Evolutionary conservation across 2,797 vertebrate genomes (phyloP).

Genomic region (Spinibarbus caldwelli): DNA sequence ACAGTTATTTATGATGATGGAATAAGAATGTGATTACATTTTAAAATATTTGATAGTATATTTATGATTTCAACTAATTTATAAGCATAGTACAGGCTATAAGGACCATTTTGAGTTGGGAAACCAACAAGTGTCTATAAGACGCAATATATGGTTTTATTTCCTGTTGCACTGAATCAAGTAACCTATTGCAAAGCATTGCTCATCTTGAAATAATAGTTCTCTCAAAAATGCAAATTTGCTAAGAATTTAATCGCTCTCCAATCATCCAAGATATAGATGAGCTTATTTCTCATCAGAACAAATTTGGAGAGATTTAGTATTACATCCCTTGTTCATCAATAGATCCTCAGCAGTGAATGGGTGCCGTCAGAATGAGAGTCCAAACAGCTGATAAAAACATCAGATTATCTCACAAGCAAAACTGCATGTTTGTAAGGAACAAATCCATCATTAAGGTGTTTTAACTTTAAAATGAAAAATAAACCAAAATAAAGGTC

Average conservation of each 20-base stretch:
- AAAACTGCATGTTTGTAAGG: no score
- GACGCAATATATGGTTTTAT: not conserved
- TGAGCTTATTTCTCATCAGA: not conserved
- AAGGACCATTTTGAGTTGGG: not conserved
- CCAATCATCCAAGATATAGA: not conserved
- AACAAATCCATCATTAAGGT: no score
- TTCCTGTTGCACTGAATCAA: not conserved
- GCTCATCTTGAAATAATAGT: not conserved
- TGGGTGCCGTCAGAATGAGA: not conserved
- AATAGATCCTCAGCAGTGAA: not conserved
- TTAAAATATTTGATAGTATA: slow-evolving; percentile 10
- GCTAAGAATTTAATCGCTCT: not conserved
- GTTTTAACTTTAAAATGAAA: no score
- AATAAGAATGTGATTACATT: not conserved
- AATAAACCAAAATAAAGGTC: no score
- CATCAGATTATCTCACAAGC: not conserved
- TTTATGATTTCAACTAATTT: slow-evolving; percentile 10
- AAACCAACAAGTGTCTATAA: not conserved
- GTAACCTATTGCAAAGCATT: not conserved
- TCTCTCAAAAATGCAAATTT: not conserved
- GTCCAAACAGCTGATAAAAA: not conserved
- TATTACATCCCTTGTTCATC: not conserved
- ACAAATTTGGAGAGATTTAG: not conserved
- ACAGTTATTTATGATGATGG: not conserved
- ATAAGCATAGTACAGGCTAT: not conserved